Conservation (phyloP, 2,888 invertebrate species). For the Holacanthella duospinosa region DNA sequence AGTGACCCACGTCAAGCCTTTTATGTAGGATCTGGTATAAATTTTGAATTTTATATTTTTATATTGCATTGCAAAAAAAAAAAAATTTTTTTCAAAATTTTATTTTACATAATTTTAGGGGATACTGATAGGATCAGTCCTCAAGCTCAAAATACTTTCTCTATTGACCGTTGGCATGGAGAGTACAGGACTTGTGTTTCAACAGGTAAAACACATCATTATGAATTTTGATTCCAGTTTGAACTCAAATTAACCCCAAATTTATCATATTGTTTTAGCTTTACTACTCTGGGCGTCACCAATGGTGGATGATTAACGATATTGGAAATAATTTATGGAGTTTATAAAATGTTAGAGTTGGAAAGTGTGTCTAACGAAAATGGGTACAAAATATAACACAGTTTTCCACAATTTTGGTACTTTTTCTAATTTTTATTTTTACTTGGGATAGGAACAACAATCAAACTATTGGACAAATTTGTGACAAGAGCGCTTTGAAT, state of each 20-base stretch:
- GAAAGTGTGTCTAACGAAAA: neutral
- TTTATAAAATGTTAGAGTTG: neutral
- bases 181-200: neutral
- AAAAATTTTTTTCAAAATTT: neutral
- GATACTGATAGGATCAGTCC: slow-evolving; percentile 1
- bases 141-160: slow-evolving; percentile 4
- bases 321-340: neutral
- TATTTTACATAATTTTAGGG: neutral
- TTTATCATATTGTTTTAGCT: neutral
- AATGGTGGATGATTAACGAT: slow-evolving; percentile 7
- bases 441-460: neutral
- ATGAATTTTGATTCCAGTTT: no score
- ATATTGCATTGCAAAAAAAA: no score
- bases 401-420: no score
- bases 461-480: neutral
- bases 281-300: no score
- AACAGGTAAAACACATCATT: no score
- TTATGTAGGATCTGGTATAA: neutral
- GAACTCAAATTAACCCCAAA: neutral
- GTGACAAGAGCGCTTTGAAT: neutral
- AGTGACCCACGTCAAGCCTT: slow-evolving; percentile 6
- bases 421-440: neutral
- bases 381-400: no score
- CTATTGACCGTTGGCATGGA: neutral
- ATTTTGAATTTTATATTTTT: no score